A percentile compares a stretch with the other conserved stretches of the same genome.
These are phyloP conservation scores for Crotalus helleri DNA, from an alignment of 2,113 vertebrate species.

Conservation along the genomic window DNA sequence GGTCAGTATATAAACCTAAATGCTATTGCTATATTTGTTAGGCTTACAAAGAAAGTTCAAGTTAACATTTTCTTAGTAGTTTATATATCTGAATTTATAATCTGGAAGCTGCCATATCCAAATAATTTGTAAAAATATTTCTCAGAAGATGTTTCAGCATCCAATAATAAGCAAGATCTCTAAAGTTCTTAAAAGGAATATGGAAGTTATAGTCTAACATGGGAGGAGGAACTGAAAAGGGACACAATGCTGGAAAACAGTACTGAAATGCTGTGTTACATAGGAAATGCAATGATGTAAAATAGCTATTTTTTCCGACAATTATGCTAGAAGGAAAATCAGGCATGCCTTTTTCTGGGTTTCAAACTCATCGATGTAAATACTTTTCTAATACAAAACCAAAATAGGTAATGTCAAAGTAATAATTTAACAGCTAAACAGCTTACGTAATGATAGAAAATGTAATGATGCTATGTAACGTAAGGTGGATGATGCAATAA, in stretches of 20 bases:
- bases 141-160: neutral
- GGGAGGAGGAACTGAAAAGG: neutral
- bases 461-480: too few species aligned
- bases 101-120: neutral
- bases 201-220: neutral
- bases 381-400: neutral
- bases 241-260: neutral
- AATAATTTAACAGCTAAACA: too few species aligned
- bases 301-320: neutral
- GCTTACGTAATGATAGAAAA: too few species aligned
- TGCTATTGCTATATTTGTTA: neutral
- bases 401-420: neutral
- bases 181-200: neutral
- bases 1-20: neutral
- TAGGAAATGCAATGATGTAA: neutral
- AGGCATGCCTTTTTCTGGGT: too few species aligned
- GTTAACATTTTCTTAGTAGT: neutral
- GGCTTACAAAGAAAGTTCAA: neutral
- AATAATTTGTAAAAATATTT: neutral
- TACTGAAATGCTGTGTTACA: neutral
- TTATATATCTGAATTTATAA: neutral
- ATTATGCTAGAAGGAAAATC: neutral
- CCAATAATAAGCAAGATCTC: neutral
- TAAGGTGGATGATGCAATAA: too few species aligned
- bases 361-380: neutral